Base-by-base conservation (phyloP, 2,888 invertebrate genomes). In the Malthinus flaveolus region DNA sequence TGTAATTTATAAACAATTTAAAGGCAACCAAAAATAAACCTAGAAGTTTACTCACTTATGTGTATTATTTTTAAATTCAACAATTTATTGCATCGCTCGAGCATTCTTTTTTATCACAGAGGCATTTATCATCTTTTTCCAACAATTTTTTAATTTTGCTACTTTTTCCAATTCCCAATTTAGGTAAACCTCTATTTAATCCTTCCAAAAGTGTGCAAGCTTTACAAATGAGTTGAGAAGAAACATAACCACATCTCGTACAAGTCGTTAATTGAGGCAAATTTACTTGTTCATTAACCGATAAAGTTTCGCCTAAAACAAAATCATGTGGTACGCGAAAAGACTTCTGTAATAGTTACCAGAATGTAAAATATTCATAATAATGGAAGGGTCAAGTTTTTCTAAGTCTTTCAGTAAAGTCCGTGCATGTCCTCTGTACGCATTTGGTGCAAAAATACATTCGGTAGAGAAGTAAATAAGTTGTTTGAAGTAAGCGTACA, bases 391-490 rank as follows among this genome's bases (percentile, higher is more conserved):
- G 63, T 95, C 85, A 52, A 97, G 87, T 78, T 93, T 93, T 77
- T 99, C 99, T 73, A 99, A 81, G 79, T 98, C 95, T 77, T 99
- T 98, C 1, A 99, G 84, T 69, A 92, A 87, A 0, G 92, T 87
- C 68, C 97, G 81, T 0, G 95, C 95, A 77, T 96, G 90, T 0
- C 96, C 96, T 71, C 97, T 85, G 77, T 97, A 97, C 0, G 99
- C 97, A 81, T 99, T 96, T 0, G 99, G 99, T 1, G 98, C 95
- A 81, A 97, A 99, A 46, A 96, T 89, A 80, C 99, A 99, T 79
- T 99, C 99, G 0, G 99, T 99, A 1, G 97, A 97, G 79, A 99
- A 99, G 77, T 99, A 99, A 7, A 97, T 89, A 31, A 99, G 80
- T 73, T 93, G 92, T 75, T 95, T 94, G 76, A 93, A 97, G 76